Evolutionary conservation across 2,888 invertebrate genomes (phyloP).

Genomic region (Drosophila phalerata): DNA sequence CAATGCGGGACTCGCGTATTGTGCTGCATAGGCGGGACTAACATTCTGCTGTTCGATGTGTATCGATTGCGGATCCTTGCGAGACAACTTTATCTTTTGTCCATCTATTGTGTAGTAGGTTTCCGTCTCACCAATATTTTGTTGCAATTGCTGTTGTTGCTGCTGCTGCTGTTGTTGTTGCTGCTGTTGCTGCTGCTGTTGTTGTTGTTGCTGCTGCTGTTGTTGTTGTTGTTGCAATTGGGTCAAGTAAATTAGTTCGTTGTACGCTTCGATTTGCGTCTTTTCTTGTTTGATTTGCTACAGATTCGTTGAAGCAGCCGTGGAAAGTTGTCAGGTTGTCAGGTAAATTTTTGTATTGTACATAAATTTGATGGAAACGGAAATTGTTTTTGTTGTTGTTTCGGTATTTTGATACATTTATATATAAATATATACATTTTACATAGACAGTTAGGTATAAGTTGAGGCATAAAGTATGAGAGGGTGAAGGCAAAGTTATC

Average conservation of each 20-base stretch:
- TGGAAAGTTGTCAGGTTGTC: slow-evolving; percentile 46
- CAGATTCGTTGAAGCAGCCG: slow-evolving; percentile 46
- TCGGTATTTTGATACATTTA: slow-evolving; percentile 51
- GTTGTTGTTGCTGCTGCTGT: slow-evolving; percentile 61
- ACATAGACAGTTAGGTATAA: slow-evolving; percentile 44
- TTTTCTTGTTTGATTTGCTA: slow-evolving; percentile 86
- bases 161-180: slow-evolving; percentile 72
- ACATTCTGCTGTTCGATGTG: slow-evolving; percentile 76
- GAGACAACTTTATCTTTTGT: slow-evolving; percentile 77
- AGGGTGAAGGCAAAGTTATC: slow-evolving; percentile 24
- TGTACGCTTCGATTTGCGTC: slow-evolving; percentile 92
- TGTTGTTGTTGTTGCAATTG: slow-evolving; percentile 82
- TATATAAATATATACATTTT: slow-evolving; percentile 26
- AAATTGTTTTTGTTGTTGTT: slow-evolving; percentile 48
- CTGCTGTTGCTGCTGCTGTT: slow-evolving; percentile 68
- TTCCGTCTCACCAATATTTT: slow-evolving; percentile 64
- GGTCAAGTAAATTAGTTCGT: slow-evolving; percentile 87
- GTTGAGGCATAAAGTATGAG: slow-evolving; percentile 41
- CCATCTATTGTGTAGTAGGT: slow-evolving; percentile 82
- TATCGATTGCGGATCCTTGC: slow-evolving; percentile 71
- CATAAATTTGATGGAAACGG: slow-evolving; percentile 68
- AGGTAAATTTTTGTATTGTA: slow-evolving; percentile 58
- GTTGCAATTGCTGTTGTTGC: slow-evolving; percentile 67
- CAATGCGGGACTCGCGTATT: slow-evolving; percentile 90
- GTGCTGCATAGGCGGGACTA: slow-evolving; percentile 88